Conservation (phyloP, 92 coral and sea anemone species). For the Epizoanthus stellaris region DNA sequence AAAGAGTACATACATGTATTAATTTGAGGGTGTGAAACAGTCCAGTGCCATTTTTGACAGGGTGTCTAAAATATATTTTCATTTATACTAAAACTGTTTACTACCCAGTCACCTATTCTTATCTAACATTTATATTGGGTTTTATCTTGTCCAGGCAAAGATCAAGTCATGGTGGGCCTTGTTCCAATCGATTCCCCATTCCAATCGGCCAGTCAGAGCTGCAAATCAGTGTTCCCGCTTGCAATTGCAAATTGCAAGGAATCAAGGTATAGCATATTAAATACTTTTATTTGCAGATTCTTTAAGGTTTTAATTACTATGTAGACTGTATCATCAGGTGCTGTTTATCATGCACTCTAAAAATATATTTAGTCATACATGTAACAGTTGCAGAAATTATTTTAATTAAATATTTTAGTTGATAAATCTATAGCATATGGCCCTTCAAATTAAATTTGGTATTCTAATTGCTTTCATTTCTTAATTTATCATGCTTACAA, state of each 20-base stretch:
- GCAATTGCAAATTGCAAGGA: slow-evolving; percentile 60
- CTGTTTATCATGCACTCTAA: too few species aligned
- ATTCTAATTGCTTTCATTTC: not conserved
- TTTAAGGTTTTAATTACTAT: not conserved
- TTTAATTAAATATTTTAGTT: too few species aligned
- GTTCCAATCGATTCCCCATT: slow-evolving; percentile 52
- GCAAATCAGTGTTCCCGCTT: slow-evolving; percentile 57
- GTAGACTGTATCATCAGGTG: too few species aligned
- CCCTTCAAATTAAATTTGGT: too few species aligned
- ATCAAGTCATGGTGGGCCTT: slow-evolving; percentile 38
- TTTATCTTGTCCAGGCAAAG: slow-evolving; percentile 17
- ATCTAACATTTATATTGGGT: not conserved
- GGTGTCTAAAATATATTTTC: too few species aligned
- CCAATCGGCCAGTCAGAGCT: slow-evolving; percentile 46
- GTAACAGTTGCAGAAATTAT: too few species aligned
- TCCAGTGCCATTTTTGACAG: too few species aligned
- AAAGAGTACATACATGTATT: too few species aligned
- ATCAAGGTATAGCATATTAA: slow-evolving; percentile 33
- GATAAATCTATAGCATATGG: too few species aligned
- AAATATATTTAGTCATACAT: too few species aligned
- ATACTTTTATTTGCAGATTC: not conserved
- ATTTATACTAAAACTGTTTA: not conserved
- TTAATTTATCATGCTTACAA: not conserved
- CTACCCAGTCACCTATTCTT: slow-evolving; percentile 15
- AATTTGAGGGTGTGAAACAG: too few species aligned